Base-by-base conservation (phyloP, 2,797 vertebrate genomes). In the Lindbergichthys nudifrons region DNA sequence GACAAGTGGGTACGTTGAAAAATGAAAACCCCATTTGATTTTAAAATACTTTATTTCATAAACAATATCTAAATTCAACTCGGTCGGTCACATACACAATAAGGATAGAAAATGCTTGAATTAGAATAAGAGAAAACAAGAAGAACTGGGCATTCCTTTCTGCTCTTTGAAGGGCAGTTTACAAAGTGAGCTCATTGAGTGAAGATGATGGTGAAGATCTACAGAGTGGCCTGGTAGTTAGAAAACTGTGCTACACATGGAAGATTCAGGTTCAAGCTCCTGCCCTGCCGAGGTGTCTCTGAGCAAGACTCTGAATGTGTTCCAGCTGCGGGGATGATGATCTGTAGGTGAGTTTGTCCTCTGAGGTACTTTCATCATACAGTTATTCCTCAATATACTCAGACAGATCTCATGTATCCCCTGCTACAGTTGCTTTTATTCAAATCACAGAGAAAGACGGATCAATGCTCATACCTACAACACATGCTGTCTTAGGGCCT, bases 31-130 rank as follows among this genome's bases (percentile, higher is more conserved):
- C 10, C 50, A 73, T 46, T 71, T 87, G 80, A 73, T 86, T 94
- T 94, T 93, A 92, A 94, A 94, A 88, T 91, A 85, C 68, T 94
- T 95, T 93, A 94, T 93, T 95, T 92, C 79, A 92, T 93, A 92
- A 93, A 94, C 90, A 91, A 92, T 92, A 91, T 92, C 71, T 85
- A 87, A 92, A 92, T 88, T 85, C 23, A 86, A 84, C 89, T 87
- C 62, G 73, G 73, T 84, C 82, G 72, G 81, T 89, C 90, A 93
- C 81, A 75, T 87, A 91, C 88, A 93, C 90, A 80, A 52, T 83
- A 87, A 87, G 67, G 79, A 91, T 92, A 93, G 81, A 94, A 95
- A 95, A 94, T 84, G 80, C 70, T 86, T 78, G 77, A 86, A 69
- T 84, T 71, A 74, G 53, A 82, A 78, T 67, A 74, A 73, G 69